Evolutionary conservation across 2,113 vertebrate genomes (phyloP), one percentile per base, ranked within the genome.

Genomic region (Hypomesus transpacificus): DNA sequence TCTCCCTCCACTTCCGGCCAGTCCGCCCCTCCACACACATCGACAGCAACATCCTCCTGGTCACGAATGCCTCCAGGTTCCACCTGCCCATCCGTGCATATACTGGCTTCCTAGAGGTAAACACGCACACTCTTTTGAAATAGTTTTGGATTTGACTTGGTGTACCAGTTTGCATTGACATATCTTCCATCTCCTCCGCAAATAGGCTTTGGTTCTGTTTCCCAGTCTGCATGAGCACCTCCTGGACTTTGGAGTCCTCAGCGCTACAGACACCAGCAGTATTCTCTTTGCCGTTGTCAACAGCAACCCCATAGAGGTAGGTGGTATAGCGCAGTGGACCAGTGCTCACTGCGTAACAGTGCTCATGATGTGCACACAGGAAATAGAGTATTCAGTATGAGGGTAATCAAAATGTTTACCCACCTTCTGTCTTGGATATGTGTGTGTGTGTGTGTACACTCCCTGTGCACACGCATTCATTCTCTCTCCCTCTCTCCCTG

Each of bases 31-130:
- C 96, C 78, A 91, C 96, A 71, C 95, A 98, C 76, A 89, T 99
- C 83, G 96, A 98, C 91, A 95, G 93, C 88, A 99, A 98, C 82
- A 98, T 99, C 85, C 92, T 99, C 75, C 95, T 99, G 70, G 92
- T 97, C 88, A 99, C 97, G 75, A 99, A 99, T 50, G 97, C 96
- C 21, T 99, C 97, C 54, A 98, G 97, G 90, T 99, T 99, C 87
- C 95, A 98, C 81, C 92, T 99, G 62, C 97, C 97, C 68, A 93
- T 99, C 69, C 89, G 95, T 80, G 97, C 96, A 3, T 99, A 99
- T 87, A 99, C 97, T 8, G 97, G 97, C 76, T 98, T 99, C 91
- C 86, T 99, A 82, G 95, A 98, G 92, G 97, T 97, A 92, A 90
- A 22, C 17, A 58, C 52, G 59, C 22, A 68, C 22, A n/a, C 51